These are phyloP conservation scores for Pediacus dermestoides DNA, from an alignment of 2,888 invertebrate genomes.

Conservation along the genomic window DNA sequence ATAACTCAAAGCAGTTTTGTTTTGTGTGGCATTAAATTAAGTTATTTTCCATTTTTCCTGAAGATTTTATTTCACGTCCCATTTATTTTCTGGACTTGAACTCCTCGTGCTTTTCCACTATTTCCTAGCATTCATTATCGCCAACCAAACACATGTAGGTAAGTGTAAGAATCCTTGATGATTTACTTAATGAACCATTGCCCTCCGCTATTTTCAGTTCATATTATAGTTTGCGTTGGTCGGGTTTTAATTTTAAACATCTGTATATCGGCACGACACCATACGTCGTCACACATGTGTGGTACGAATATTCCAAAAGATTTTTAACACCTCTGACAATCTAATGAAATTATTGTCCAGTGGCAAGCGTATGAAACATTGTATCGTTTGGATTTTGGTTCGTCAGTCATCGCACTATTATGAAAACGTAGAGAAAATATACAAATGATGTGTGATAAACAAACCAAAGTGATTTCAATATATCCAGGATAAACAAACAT, in stretches of 20 bases:
- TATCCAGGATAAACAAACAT: slow-evolving; percentile 33
- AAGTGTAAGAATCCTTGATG: slow-evolving; percentile 37
- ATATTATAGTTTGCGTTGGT: slow-evolving; percentile 7
- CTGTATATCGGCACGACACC: neutral
- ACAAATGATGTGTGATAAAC: neutral
- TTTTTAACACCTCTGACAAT: no score
- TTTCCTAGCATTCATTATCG: no score
- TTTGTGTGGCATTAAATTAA: no score
- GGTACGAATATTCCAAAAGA: neutral
- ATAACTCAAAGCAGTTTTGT: no score
- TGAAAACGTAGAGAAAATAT: neutral
- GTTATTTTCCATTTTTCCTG: no score
- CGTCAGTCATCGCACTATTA: slow-evolving; percentile 1
- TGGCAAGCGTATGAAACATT: no score
- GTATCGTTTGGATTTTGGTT: no score
- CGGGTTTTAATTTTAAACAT: slow-evolving; percentile 7
- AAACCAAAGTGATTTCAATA: slow-evolving; percentile 15
- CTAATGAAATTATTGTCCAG: no score
- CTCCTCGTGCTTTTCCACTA: no score
- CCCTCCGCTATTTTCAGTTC: slow-evolving; percentile 41
- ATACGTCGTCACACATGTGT: neutral
- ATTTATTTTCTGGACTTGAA: no score
- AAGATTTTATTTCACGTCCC: no score
- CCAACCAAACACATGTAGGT: slow-evolving; percentile 18
- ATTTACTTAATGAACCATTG: slow-evolving; percentile 44